Base-by-base conservation (phyloP, 2,113 vertebrate species). In the Anolis sagrei region DNA sequence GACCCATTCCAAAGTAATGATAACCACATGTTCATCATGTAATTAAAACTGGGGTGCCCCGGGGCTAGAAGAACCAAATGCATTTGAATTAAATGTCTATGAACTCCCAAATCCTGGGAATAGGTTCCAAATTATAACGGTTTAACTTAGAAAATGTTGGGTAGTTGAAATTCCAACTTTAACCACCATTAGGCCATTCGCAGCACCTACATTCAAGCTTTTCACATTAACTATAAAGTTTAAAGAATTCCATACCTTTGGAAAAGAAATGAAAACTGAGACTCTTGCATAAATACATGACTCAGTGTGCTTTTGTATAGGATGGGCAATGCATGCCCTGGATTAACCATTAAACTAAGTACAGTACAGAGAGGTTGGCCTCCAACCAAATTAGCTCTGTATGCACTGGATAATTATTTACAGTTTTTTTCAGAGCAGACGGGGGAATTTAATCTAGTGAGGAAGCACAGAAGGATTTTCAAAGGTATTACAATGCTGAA, bases 1-100 rank as follows among this genome's bases (percentile, higher is more conserved):
- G 78, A 86, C 84, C 84, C 84, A 86, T 86, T 86, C 84, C 78
- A 66, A 81, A n/a, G 58, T 86, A 86, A 86, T 68, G 70, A 75
- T 74, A 86, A 81, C 70, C 84, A 86, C 70, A 86, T 86, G 84
- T 86, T 86, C 84, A 86, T 81, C 70, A 16, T 81, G 44, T 73
- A 86, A 81, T 86, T 86, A 86, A 86, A 86, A 80, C 74, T 36
- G 58, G 79, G 29, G 78, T 81, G 78, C 84, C 84, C 70, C 54
- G 39, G 29, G 79, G 84, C 69, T 86, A 75, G 61, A 51, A 51
- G 39, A 19, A 75, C 69, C 74, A 74, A 86, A 81, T 86, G 70
- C 58, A 81, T 76, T 64, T 54, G 69, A 81, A 58, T 86, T 75
- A 86, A 86, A 86, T 54, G 58, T 29, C 25, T 73, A 62, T 62